Evolutionary conservation across 2,888 invertebrate species (phyloP).

Genomic region (Rhabditoides inermis): DNA sequence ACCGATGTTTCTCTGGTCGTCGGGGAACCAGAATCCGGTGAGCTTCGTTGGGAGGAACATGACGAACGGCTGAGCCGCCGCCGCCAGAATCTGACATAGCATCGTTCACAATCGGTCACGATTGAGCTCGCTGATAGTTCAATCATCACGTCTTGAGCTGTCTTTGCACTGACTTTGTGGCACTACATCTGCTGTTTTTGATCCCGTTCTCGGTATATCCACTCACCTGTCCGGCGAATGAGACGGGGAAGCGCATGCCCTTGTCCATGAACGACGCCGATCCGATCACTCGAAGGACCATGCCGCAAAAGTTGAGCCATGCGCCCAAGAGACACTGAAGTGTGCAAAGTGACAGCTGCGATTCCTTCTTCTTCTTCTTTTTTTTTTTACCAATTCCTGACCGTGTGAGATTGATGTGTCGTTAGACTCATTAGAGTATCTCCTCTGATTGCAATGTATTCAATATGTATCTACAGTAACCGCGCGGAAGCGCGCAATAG

Average conservation of each 20-base stretch:
- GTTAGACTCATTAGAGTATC: no score
- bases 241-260: constrained; percentile 11
- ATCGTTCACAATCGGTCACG: neutral
- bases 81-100: constrained; percentile 53
- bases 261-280: constrained; percentile 28
- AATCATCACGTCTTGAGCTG: no score
- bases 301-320: constrained; percentile 55
- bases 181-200: neutral
- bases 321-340: constrained; percentile 49
- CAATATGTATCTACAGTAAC: no score
- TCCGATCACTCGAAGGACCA: constrained; percentile 52
- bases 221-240: constrained; percentile 14
- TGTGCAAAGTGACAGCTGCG: no score
- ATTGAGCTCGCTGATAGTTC: no score
- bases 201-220: neutral
- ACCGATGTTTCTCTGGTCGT: neutral
- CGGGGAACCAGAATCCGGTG: constrained; percentile 45
- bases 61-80: constrained; percentile 57
- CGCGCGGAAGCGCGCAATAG: no score
- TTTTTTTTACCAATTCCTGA: no score
- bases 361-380: no score
- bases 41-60: constrained; percentile 58
- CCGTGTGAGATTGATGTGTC: no score
- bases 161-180: neutral
- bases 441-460: no score